Evolutionary conservation across 2,113 vertebrate species (phyloP).

Genomic region (Sinosuthora webbiana): DNA sequence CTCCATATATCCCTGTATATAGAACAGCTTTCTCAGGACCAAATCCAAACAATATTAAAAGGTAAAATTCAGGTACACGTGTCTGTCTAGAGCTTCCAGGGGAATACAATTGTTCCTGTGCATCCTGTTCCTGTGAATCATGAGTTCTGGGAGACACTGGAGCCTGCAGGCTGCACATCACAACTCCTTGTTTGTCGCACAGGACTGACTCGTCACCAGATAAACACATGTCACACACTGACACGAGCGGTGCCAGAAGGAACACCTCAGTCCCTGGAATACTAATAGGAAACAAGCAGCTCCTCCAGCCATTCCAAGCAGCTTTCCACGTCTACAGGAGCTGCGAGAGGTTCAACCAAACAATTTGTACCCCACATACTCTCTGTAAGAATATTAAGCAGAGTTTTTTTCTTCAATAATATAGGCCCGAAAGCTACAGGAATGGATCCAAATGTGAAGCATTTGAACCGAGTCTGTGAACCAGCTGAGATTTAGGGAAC

Average conservation of each 20-base stretch:
- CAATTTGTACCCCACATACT: background rate
- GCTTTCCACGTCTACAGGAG: background rate
- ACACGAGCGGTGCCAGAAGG: background rate
- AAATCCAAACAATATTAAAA: background rate
- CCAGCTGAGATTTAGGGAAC: constrained; percentile 59
- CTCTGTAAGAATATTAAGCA: constrained; percentile 42
- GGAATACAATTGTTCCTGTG: background rate
- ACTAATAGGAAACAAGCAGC: background rate
- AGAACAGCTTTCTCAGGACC: background rate
- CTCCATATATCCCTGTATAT: background rate
- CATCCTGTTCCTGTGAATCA: background rate
- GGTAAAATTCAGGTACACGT: background rate
- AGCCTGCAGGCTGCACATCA: background rate
- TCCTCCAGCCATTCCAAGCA: background rate
- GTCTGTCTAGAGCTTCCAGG: background rate
- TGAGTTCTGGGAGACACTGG: background rate
- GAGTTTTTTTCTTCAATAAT: constrained; percentile 29
- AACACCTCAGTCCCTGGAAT: background rate
- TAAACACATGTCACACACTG: background rate
- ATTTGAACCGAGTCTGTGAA: constrained; percentile 45
- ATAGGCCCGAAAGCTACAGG: constrained; percentile 45
- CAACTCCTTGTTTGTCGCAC: background rate
- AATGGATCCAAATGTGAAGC: constrained; percentile 60
- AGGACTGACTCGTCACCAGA: background rate
- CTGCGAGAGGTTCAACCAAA: background rate